Percentiles rank a stretch among this genome's conserved stretches.
Conservation (phyloP, 1,140 invertebrate species). For the Amphibalanus amphitrite region DNA sequence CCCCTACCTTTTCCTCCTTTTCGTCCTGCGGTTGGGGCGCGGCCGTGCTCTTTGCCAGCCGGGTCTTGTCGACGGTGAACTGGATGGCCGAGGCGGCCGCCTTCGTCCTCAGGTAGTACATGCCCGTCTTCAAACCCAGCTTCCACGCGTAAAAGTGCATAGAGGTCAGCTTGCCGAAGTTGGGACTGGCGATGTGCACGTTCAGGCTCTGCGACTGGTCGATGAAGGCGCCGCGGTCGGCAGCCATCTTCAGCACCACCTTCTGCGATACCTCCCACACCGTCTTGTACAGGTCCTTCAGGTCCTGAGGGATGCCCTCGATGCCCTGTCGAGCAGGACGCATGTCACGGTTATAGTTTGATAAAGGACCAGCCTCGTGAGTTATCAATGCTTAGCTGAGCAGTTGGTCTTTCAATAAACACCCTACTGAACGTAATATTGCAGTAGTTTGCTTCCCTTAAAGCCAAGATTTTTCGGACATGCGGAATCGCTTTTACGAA, state of each 20-base stretch:
- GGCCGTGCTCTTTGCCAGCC: constrained; percentile 37
- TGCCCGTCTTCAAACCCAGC: constrained; percentile 90
- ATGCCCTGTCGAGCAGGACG: constrained; percentile 60
- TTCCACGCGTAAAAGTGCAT: constrained; percentile 99
- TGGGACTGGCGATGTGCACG: constrained; percentile 87
- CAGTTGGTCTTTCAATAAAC: too few species aligned
- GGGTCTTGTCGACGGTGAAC: constrained; percentile 90
- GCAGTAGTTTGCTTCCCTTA: too few species aligned
- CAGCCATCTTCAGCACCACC: constrained; percentile 88
- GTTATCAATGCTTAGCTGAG: too few species aligned
- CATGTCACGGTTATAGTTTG: too few species aligned
- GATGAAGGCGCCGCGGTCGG: constrained; percentile 92
- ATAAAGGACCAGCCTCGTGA: too few species aligned
- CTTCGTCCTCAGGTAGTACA: constrained; percentile 96
- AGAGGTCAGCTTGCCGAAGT: constrained; percentile 81
- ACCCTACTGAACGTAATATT: too few species aligned
- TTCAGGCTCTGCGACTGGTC: constrained; percentile 98
- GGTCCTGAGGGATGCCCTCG: constrained; percentile 63
- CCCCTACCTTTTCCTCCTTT: constrained; percentile 4
- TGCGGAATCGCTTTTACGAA: too few species aligned
- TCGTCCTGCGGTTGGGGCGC: constrained; percentile 14
- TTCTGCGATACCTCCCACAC: constrained; percentile 98
- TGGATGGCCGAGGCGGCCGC: constrained; percentile 91
- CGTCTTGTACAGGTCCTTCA: constrained; percentile 89
- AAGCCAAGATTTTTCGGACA: too few species aligned